A percentile compares a stretch with the other conserved stretches of the same genome.
Evolutionary conservation across 2,797 vertebrate species (phyloP).

Genomic region (Hemitrygon akajei): DNA sequence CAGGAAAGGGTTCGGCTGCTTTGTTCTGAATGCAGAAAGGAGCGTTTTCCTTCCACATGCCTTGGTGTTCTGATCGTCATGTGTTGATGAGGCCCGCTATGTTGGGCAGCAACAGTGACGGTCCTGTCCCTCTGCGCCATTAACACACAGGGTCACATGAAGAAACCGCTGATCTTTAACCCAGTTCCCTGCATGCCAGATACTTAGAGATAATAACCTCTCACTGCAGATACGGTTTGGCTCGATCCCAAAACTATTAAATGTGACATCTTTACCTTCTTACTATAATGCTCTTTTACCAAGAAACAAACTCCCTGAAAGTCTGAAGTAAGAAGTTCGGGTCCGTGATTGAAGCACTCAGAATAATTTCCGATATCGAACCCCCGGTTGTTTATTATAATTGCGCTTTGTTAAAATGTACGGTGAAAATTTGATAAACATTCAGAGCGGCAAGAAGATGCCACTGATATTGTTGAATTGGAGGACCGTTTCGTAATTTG

Average conservation of each 20-base stretch:
- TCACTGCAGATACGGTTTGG: neutral
- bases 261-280: neutral
- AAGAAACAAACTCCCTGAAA: neutral
- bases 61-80: constrained; percentile 78
- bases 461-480: neutral
- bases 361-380: neutral
- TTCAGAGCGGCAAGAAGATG: neutral
- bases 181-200: constrained; percentile 60
- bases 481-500: neutral
- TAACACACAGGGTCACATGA: constrained; percentile 80
- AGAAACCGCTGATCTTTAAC: constrained; percentile 71
- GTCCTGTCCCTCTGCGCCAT: constrained; percentile 76
- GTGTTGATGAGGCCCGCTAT: constrained; percentile 73
- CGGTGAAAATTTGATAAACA: neutral
- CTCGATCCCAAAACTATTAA: neutral
- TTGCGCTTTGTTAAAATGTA: neutral
- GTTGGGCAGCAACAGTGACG: constrained; percentile 83
- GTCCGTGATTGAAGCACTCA: neutral
- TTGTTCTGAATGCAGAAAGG: constrained; percentile 46
- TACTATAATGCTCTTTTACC: no score
- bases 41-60: neutral
- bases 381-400: neutral
- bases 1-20: constrained; percentile 49
- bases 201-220: neutral
- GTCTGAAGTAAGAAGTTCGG: neutral